phyloP scores from a whole-genome alignment of 2,888 invertebrate genomes.

The Apamea anceps region DNA sequence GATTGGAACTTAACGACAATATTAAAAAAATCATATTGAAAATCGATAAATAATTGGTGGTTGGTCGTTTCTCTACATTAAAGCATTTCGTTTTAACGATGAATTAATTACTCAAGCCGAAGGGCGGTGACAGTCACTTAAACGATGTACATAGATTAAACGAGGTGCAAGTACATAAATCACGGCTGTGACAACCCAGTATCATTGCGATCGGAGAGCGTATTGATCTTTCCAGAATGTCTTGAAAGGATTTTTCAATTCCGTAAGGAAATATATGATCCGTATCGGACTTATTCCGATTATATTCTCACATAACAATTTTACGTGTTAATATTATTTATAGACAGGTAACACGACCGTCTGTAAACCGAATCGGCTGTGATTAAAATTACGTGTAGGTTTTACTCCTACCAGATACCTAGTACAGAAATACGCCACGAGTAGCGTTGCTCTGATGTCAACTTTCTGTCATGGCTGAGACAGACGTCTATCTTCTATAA shows the following conservation, averaged over 20 bases:
- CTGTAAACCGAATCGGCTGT: not conserved
- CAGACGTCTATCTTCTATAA: too few relatives aligned
- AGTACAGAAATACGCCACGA: too few relatives aligned
- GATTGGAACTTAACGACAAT: not conserved
- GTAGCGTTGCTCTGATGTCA: too few relatives aligned
- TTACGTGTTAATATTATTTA: not conserved
- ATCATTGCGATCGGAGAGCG: not conserved
- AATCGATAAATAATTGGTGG: not conserved
- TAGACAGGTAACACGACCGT: not conserved
- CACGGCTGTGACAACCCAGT: not conserved
- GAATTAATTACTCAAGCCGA: not conserved
- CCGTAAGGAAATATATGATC: not conserved
- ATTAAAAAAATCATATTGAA: not conserved
- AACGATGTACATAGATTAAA: not conserved
- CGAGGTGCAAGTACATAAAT: not conserved
- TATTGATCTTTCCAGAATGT: not conserved
- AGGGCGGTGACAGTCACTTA: not conserved
- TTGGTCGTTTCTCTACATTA: not conserved
- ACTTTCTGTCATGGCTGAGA: too few relatives aligned
- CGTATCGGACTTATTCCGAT: not conserved
- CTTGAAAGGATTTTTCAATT: not conserved
- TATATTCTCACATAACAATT: not conserved
- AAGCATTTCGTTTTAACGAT: not conserved
- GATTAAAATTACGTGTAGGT: conserved; percentile 17
- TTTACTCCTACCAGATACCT: too few relatives aligned